phyloP scores from a whole-genome alignment of 2,888 invertebrate species.

The Cataglyphis albicans region DNA sequence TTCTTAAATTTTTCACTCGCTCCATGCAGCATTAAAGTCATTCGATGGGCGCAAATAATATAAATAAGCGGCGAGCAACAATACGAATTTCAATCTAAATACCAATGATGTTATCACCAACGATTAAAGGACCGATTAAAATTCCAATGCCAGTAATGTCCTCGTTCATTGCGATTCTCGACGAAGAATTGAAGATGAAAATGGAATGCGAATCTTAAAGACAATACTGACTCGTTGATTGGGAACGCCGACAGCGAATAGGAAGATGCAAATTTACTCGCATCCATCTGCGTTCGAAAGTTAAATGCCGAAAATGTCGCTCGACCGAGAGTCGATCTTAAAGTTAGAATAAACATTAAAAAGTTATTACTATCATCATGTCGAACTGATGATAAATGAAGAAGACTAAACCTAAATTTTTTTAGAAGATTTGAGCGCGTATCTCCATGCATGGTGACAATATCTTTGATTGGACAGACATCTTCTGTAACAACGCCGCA shows the following conservation, averaged over 20 bases:
- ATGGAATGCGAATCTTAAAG: conserved; percentile 59
- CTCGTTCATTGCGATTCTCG: conserved; percentile 8
- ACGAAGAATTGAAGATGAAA: conserved; percentile 45
- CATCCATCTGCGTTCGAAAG: background rate
- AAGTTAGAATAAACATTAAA: background rate
- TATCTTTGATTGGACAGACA: background rate
- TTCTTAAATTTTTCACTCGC: background rate
- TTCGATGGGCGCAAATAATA: background rate
- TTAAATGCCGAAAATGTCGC: background rate
- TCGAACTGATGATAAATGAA: conserved; percentile 18
- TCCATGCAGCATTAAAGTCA: background rate
- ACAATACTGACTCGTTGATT: conserved; percentile 17
- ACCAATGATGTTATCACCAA: conserved; percentile 56
- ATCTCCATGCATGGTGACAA: background rate
- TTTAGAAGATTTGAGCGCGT: background rate
- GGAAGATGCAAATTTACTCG: background rate
- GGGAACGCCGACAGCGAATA: background rate
- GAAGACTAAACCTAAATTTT: conserved; percentile 25
- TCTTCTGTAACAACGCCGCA: background rate
- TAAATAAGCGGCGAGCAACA: conserved; percentile 63
- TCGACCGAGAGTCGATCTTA: background rate
- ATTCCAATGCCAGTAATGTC: conserved; percentile 67
- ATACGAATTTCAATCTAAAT: conserved; percentile 75
- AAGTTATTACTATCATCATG: background rate
- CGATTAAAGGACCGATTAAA: conserved; percentile 71